These are phyloP conservation scores for Auanema freiburgensis DNA, from an alignment of 2,888 invertebrate genomes.

Conservation along the genomic window DNA sequence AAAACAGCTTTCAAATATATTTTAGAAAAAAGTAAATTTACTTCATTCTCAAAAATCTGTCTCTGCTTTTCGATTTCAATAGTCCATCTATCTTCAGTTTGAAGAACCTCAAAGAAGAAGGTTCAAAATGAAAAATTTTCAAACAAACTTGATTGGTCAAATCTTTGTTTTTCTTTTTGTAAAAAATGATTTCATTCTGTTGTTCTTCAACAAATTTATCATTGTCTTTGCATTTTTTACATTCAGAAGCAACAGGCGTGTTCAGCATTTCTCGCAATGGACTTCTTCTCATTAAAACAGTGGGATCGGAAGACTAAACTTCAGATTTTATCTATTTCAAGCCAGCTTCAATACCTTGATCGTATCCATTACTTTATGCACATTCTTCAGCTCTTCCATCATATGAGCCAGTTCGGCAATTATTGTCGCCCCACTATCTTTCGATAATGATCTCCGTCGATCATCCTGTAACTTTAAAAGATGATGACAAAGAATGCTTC, in stretches of 20 bases:
- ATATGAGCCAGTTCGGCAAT: constrained; percentile 59
- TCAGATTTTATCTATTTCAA: not conserved
- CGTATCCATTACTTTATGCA: constrained; percentile 50
- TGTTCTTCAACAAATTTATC: constrained; percentile 40
- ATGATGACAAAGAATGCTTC: too few species aligned
- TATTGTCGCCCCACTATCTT: constrained; percentile 56
- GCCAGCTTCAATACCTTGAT: constrained; percentile 26
- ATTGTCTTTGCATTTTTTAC: constrained; percentile 40
- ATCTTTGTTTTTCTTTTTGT: constrained; percentile 63
- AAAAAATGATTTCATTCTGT: constrained; percentile 46
- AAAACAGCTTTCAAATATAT: not conserved
- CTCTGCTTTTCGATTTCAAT: constrained; percentile 63
- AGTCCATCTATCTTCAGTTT: constrained; percentile 64
- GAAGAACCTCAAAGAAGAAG: constrained; percentile 35
- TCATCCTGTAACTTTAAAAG: constrained; percentile 48
- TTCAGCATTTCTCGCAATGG: constrained; percentile 16
- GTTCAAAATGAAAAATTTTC: not conserved
- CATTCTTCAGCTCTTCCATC: constrained; percentile 59
- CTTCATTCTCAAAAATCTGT: constrained; percentile 54
- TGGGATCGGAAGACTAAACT: constrained; percentile 16
- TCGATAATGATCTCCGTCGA: constrained; percentile 57
- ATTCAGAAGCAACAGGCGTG: constrained; percentile 24
- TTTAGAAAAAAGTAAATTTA: constrained; percentile 12
- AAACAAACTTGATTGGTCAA: constrained; percentile 57
- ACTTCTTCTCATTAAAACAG: constrained; percentile 15